A percentile compares a stretch with the other conserved stretches of the same genome.
These are phyloP conservation scores for Tiliqua scincoides DNA, from an alignment of 2,113 vertebrate species.

Conservation along the genomic window DNA sequence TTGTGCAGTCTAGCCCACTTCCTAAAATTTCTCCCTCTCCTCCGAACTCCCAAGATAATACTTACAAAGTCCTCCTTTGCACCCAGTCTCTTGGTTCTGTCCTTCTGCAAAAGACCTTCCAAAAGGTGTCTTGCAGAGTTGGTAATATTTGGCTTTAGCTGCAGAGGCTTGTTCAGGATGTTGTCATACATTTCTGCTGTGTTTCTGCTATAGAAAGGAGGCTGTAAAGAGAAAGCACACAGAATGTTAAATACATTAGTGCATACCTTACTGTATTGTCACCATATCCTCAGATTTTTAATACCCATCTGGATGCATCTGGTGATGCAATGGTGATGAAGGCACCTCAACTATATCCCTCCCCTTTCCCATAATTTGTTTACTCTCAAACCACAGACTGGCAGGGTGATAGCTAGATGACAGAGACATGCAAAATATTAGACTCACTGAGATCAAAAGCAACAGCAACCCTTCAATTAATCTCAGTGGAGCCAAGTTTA, in stretches of 20 bases:
- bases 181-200: constrained; percentile 99
- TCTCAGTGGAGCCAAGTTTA: background rate
- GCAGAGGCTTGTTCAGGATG: constrained; percentile 97
- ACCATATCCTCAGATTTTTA: too few species aligned
- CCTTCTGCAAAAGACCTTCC: constrained; percentile 96
- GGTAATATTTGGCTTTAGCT: constrained; percentile 98
- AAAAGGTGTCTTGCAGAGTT: constrained; percentile 94
- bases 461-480: background rate
- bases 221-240: constrained; percentile 74
- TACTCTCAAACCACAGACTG: background rate
- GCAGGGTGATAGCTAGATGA: background rate
- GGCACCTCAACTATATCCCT: background rate
- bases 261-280: fast-evolving
- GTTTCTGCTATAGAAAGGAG: constrained; percentile 97
- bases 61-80: constrained; percentile 97
- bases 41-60: constrained; percentile 19
- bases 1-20: background rate
- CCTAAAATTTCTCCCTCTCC: background rate
- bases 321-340: background rate
- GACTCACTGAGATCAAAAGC: background rate
- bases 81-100: constrained; percentile 92
- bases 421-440: background rate
- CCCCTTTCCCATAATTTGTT: background rate
- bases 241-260: background rate
- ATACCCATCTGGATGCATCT: background rate